Evolutionary conservation across 2,797 vertebrate species (phyloP), one percentile per base, ranked within the genome.

Genomic region (Hybognathus amarus): DNA sequence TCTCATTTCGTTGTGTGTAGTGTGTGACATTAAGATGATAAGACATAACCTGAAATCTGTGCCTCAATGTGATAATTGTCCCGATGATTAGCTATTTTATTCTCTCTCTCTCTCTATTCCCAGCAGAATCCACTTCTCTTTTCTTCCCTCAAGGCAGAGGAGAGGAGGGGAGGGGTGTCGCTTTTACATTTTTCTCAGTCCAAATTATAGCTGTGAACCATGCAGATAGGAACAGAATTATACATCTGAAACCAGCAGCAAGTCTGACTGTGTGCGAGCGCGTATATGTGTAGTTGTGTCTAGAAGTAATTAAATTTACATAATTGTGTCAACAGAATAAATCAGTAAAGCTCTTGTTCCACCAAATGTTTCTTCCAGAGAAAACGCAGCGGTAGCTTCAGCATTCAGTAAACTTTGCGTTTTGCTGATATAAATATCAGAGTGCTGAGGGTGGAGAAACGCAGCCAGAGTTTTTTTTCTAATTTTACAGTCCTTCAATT

Each of bases 241-340:
- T 83, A 83, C 67, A 71, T 78, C 54, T 27, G 54, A 79, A 83
- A 83, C 40, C 67, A 79, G 82, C 76, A 8, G 75, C 40, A 70
- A 70, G 82, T 70, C 66, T 33, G 30, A 33, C 30, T 83, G 81
- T 76, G 71, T 50, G n/a, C 40, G 71, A 83, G 75, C 10, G 52
- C 7, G 40, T 56, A 61, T 71, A 74, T 61, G 75, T 70, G 42
- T 47, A 71, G 75, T 70, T 71, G 67, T 33, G n/a, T 83, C 82
- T 79, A 52, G 30, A 79, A 78, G 54, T 83, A 63, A 78, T 79
- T 78, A 71, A 71, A 83, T 83, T 83, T 83, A 83, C 76, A 83
- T 83, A 79, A 83, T 83, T 83, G 76, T 78, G 75, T 83, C 76
- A 79, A 83, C 82, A 78, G 56, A 83, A 83, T 83, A 83, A 78